Evolutionary conservation across 2,113 vertebrate species (phyloP), one percentile per base, ranked within the genome.

Genomic region (Siphamia tubifer): DNA sequence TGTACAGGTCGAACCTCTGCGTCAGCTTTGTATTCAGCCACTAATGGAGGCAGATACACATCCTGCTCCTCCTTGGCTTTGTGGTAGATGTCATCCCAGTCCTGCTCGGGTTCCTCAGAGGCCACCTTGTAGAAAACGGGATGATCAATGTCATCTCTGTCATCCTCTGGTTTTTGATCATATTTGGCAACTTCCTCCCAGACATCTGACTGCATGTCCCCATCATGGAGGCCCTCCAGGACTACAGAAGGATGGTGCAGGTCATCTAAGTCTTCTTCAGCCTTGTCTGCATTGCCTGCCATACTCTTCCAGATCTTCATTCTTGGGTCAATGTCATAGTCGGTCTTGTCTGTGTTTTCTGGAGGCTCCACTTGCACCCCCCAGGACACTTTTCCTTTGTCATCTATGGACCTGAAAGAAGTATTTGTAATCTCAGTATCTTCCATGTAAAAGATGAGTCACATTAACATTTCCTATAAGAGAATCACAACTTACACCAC

Each of bases 271-370:
- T 90, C 92, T 27, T 88, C 78, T 60, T 88, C 83, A 0, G 83
- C 56, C 58, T 39, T 55, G 56, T 49, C 65, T 57, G 8, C 45
- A 1, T 8, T n/a, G 8, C 13, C 30, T 9, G 32, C 65, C 62
- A 86, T 57, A 5, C 39, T 77, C 39, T 85, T 87, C 90, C 87
- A 84, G 43, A 92, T 85, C 55, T 31, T 72, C 86, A 90, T 82
- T 1, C 25, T 30, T 0, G 86, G 87, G 51, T 91, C 73, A 6
- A 84, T 55, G 5, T 86, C 70, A 24, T 82, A 47, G 4, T 63
- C 1, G 0, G 27, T 75, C 31, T 62, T 24, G 25, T 90, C 75
- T 8, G 56, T 44, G 20, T 90, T 67, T 71, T 93, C 39, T 0
- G 61, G 78, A 8, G 75, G 81, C 64, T 94, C 85, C 23, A 89